Evolutionary conservation across 1,140 invertebrate species (phyloP), one percentile per base, ranked within the genome.

Genomic region (Lepidotrigona ventralis): DNA sequence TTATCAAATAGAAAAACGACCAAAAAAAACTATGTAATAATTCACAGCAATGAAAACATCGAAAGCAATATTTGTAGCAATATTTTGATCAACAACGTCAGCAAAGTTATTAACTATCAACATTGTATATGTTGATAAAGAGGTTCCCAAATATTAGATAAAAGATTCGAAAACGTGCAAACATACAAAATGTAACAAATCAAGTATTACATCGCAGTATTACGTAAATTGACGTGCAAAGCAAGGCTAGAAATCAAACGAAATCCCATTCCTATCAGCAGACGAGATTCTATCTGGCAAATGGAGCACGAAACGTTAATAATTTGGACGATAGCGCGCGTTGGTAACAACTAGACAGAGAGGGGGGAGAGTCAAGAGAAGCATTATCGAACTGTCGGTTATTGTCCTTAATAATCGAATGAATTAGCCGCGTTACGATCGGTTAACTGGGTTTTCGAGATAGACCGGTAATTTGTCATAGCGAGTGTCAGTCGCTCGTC

Each of bases 331-430:
- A 8, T 33, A 9, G 23, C 39, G 54, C 21, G 39, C 19, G 19
- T 21, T 1, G 51, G 46, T 9, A 39, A 19, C 54, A 39, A n/a
- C 5, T 11, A 60, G 11, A 53, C 33, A 11, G 6, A 23, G 23
- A 68, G 21, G n/a, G 4, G 6, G 15, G 26, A 56, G 17, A 58
- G 68, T n/a, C n/a, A 21, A 23, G 51, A n/a, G 72, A 46, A 56
- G 15, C 54, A 56, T 66, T 81, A 81, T 84, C 19, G 58, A 81
- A 63, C 33, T 56, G 21, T 63, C 63, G 39, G 51, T 77, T 82
- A 79, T 88, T 88, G 79, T 60, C 8, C 63, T 23, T 73, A 85
- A 87, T 88, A 88, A 88, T 77, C 80, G 66, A 78, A 88, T 66
- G 83, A 76, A 85, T 87, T 85, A 83, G 71, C 39, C 58, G 1